phyloP scores from a whole-genome alignment of 1,140 invertebrate genomes.

The Pemphigus obesinymphae region DNA sequence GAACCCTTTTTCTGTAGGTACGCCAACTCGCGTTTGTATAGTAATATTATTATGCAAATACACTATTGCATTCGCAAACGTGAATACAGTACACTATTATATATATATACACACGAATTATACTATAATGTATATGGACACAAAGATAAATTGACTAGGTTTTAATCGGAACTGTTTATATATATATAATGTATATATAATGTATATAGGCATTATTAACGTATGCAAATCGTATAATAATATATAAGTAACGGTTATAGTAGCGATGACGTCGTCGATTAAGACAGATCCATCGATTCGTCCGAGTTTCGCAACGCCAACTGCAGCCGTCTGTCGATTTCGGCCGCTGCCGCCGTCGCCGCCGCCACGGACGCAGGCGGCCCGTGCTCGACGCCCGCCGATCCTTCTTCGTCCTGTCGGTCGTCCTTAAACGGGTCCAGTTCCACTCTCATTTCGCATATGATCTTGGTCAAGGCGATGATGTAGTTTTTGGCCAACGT shows the following conservation, averaged over 20 bases:
- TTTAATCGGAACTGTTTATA: neutral
- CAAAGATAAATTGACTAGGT: neutral
- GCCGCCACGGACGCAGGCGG: neutral
- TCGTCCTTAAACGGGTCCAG: conserved; percentile 14
- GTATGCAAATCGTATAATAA: neutral
- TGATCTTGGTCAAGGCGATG: conserved; percentile 83
- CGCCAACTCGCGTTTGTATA: too few species aligned
- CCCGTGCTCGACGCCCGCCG: neutral
- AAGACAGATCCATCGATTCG: conserved; percentile 17
- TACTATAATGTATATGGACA: too few species aligned
- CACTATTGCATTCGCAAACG: too few species aligned
- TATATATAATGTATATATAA: neutral
- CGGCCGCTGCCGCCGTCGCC: neutral
- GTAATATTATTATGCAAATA: too few species aligned
- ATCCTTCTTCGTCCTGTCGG: neutral
- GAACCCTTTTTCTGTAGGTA: too few species aligned
- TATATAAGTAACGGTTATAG: neutral
- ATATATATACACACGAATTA: too few species aligned
- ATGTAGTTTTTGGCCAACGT: conserved; percentile 91
- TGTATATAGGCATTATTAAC: neutral
- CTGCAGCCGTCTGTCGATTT: conserved; percentile 5
- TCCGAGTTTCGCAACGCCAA: conserved; percentile 2
- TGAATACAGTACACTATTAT: too few species aligned
- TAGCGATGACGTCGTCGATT: neutral
- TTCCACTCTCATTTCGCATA: conserved; percentile 63